A percentile compares a stretch with the other conserved stretches of the same genome.
Conservation (phyloP, 2,888 invertebrate genomes). For the Lutraria lutraria region DNA sequence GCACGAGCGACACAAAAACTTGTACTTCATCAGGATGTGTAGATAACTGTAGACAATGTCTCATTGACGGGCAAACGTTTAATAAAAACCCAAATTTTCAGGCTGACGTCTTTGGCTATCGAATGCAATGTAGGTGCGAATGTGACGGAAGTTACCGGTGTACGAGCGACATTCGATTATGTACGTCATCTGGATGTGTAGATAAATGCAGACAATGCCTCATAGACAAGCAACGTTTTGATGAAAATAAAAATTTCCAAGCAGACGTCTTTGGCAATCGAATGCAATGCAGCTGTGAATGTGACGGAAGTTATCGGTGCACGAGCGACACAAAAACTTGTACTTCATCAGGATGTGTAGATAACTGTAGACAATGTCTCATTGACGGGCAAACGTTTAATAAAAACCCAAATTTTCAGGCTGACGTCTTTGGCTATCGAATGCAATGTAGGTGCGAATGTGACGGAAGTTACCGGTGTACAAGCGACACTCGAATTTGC, state of each 20-base stretch:
- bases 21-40: constrained; percentile 56
- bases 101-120: constrained; percentile 47
- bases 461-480: constrained; percentile 46
- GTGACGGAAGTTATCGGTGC: constrained; percentile 48
- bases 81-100: constrained; percentile 43
- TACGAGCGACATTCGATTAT: constrained; percentile 28
- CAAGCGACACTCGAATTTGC: constrained; percentile 40
- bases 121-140: constrained; percentile 64
- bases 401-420: constrained; percentile 57
- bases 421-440: constrained; percentile 49
- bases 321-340: constrained; percentile 32
- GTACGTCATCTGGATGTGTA: constrained; percentile 43
- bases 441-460: constrained; percentile 61
- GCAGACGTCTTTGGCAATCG: constrained; percentile 29
- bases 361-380: constrained; percentile 55
- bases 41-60: constrained; percentile 53
- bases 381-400: constrained; percentile 50
- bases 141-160: constrained; percentile 48
- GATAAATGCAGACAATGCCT: constrained; percentile 37
- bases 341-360: constrained; percentile 46
- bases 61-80: constrained; percentile 44
- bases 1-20: constrained; percentile 45
- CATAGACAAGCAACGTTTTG: constrained; percentile 32
- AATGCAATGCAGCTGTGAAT: constrained; percentile 55
- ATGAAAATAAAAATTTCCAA: constrained; percentile 56